Base-by-base conservation (phyloP, 1,140 invertebrate genomes). In the Myzus persicae region DNA sequence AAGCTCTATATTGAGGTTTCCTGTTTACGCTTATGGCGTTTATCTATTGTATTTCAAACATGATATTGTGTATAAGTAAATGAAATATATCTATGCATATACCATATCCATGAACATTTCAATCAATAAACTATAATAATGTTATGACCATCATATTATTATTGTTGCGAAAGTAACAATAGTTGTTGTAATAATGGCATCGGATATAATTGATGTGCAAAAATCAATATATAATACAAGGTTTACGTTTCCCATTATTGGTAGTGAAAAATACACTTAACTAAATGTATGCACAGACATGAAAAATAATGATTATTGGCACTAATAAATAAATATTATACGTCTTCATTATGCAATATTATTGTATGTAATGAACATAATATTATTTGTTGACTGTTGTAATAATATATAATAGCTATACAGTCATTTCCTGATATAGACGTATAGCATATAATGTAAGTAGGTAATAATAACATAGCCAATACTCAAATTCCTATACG, bases 111-210 rank as follows among this genome's bases (percentile, higher is more conserved):
- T 76, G 59, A 76, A 76, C 59, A 76, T n/a, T 36, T 76, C n/a
- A n/a, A 76, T 76, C 59, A n/a, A 76, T 76, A 76, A 67, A 76
- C 31, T n/a, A 76, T 76, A 76, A 76, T 76, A 76, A n/a, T 76
- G 59, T 76, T 36, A 67, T 76, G 59, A 67, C 59, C 59, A n/a
- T 76, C 59, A 18, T n/a, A 76, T 76, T 76, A 76, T 76, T 76
- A 18, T 20, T 67, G 14, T 67, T 67, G n/a, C 31, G 26, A 14
- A 31, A 67, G 59, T 76, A 76, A 76, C 31, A 76, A 76, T 76
- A n/a, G 59, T 76, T 76, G 36, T 76, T 18, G 59, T n/a, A n/a
- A 76, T 76, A 76, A 76, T 76, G 18, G 14, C 31, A 18, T n/a
- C 31, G 14, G 18, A n/a, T 76, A n/a, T 76, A 76, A 76, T 76